Base-by-base conservation (phyloP, 2,797 vertebrate genomes). In the Gallinago solitaria region DNA sequence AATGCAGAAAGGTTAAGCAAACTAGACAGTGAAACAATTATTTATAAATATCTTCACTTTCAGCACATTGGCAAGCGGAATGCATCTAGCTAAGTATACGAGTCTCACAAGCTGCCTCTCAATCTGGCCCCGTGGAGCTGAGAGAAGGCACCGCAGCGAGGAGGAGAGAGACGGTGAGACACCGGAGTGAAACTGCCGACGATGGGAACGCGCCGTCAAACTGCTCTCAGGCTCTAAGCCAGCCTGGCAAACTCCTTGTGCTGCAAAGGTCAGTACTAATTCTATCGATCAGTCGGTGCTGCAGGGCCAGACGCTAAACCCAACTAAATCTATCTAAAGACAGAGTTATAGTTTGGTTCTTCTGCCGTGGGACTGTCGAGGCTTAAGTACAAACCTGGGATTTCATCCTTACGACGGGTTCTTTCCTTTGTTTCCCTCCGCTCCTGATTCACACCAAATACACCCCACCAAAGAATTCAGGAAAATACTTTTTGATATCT, bases 71-170 rank as follows among this genome's bases (percentile, higher is more conserved):
- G 84, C 86, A 97, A 96, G 74, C 28, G 60, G 73, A 84, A 83
- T 74, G 47, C 65, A 79, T 87, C 56, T 87, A 92, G 61, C 28
- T 61, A 87, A 68, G 68, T 71, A 12, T 28, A 51, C 1, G 43
- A 87, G 70, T 67, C 87, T 95, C 69, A 68, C 96, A 97, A 96
- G 93, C 96, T 97, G 96, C 90, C 92, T 95, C 91, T 91, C 96
- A 97, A 83, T 97, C 97, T 97, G 97, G 94, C 94, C 89, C 89
- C 9, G 41, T n/a, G 79, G 94, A 96, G 88, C 76, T 89, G 87
- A 94, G 39, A 89, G 87, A 93, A 89, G 90, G 78, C 51, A 67
- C 93, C 16, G 41, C 79, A 73, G 76, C 0, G 8, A 80, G 5
- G 16, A 89, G 60, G 56, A 88, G 50, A 79, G 39, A 96, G 68